Conservation (phyloP, 2,113 vertebrate genomes). For the Prolemur simus region DNA sequence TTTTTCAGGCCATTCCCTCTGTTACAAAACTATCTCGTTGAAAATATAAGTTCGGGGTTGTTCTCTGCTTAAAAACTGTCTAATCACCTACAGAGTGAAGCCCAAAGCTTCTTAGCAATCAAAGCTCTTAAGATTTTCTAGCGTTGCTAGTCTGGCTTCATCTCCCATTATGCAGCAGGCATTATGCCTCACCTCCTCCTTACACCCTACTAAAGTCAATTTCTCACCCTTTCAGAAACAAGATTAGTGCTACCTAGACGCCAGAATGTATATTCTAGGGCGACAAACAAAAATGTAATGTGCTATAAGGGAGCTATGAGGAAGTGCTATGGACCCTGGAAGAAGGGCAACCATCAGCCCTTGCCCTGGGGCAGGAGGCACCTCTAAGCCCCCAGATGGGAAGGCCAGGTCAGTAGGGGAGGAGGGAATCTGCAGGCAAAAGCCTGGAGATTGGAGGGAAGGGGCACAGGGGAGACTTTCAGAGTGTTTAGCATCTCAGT, state of each 20-base stretch:
- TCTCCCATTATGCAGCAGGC: neutral
- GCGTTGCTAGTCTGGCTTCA: neutral
- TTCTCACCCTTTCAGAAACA: neutral
- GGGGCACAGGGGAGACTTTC: neutral
- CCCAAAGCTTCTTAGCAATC: slow-evolving; percentile 6
- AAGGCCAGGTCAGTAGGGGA: neutral
- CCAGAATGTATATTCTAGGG: neutral
- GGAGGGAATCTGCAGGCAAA: neutral
- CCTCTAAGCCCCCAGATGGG: neutral
- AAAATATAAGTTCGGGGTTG: neutral
- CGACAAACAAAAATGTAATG: neutral
- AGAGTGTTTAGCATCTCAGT: neutral
- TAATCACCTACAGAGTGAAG: neutral
- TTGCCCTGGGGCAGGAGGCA: neutral
- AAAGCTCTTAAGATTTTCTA: neutral
- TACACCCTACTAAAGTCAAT: neutral
- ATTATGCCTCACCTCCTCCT: neutral
- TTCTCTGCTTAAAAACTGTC: neutral
- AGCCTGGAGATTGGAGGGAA: neutral
- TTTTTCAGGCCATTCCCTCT: no score
- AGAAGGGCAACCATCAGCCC: neutral
- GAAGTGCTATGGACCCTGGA: neutral
- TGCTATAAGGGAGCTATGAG: neutral
- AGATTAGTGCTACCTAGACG: neutral
- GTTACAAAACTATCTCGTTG: neutral